Evolutionary conservation across 2,888 invertebrate species (phyloP), one percentile per base, ranked within the genome.

Genomic region (Petrolisthes manimaculis): DNA sequence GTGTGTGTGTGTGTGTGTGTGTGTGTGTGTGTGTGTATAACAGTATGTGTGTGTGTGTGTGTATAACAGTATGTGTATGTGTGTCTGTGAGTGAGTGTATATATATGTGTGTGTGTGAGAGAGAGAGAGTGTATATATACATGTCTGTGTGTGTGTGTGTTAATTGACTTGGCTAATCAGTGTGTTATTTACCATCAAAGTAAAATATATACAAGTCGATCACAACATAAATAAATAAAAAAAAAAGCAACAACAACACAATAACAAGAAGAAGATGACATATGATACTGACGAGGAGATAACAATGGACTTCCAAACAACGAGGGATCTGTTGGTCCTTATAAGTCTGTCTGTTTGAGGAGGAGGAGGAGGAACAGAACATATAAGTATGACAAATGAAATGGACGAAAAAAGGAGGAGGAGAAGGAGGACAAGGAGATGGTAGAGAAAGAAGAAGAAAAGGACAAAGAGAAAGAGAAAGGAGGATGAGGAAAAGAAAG

Each of bases 1-100:
- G 80, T 80, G 80, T 80, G 61, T 61, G 79, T 79, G 79, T 79
- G 79, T 79, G 79, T 79, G 79, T 79, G 79, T 79, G 79, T 79
- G 79, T 79, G 79, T 79, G 79, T 78, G 53, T 78, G 77, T 77
- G 77, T 77, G 77, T 77, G 77, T 77, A 51, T 77, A 51, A 37
- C 37, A 37, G 77, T 77, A 51, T 77, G 77, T 61, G 61, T 61
- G 61, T 61, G 61, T 61, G 61, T 61, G 61, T 61, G 61, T 61
- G 61, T 61, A 12, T 61, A 12, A 9, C 8, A 9, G 61, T 61
- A 12, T 61, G 61, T 61, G 61, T 61, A 12, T 61, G 61, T 61
- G 61, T 61, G 61, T 61, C 8, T 61, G 61, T 61, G 61, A 9
- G 61, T 61, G 61, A 24, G 51, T 77, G 51, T 77, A 37, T 24